A percentile compares a stretch with the other conserved stretches of the same genome.
These are phyloP conservation scores for Subanguina moxae DNA, from an alignment of 1,140 invertebrate species.

Conservation along the genomic window DNA sequence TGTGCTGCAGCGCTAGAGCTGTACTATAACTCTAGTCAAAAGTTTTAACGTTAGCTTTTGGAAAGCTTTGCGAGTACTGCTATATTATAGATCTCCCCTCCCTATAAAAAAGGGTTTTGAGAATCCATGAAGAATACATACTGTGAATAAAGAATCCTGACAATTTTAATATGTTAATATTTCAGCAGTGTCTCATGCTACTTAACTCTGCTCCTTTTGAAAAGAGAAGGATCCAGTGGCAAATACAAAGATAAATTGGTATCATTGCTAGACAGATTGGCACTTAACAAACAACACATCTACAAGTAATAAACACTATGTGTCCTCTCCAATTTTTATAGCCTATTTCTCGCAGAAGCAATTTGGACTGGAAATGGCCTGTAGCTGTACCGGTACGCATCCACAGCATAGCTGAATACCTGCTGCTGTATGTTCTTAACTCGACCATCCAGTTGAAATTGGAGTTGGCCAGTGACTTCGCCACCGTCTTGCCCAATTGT, in stretches of 20 bases:
- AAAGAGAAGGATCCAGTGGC: not conserved
- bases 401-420: not conserved
- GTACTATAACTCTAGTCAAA: too few species aligned
- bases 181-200: not conserved
- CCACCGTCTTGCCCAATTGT: not conserved
- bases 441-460: not conserved
- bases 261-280: not conserved
- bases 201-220: not conserved
- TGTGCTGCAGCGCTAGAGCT: too few species aligned
- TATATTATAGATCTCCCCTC: too few species aligned
- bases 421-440: not conserved
- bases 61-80: too few species aligned
- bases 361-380: constrained; percentile 3
- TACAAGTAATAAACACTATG: not conserved
- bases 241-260: constrained; percentile 1
- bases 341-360: not conserved
- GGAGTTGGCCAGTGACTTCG: not conserved
- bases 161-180: too few species aligned
- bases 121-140: too few species aligned
- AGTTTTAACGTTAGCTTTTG: too few species aligned
- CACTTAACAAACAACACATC: not conserved
- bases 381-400: not conserved
- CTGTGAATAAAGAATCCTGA: too few species aligned
- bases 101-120: too few species aligned
- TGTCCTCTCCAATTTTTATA: not conserved